phyloP scores from a whole-genome alignment of 2,113 vertebrate genomes.

The Corydoras maculifer region DNA sequence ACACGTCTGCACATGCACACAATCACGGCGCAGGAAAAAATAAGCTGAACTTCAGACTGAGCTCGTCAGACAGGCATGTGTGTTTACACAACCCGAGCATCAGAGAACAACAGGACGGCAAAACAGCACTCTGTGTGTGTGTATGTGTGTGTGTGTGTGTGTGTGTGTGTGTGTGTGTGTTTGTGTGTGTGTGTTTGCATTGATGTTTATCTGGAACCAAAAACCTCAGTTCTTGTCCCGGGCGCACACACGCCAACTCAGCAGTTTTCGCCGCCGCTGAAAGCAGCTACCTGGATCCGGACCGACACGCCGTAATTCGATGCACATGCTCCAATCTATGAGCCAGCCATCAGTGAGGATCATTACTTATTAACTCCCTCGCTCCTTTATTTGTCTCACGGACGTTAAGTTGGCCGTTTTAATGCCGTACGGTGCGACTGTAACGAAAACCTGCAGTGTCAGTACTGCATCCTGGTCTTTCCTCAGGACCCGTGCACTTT shows the following conservation, averaged over 20 bases:
- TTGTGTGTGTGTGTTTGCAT: too few relatives aligned
- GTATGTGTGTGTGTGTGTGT: conserved; percentile 8
- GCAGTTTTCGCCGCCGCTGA: too few relatives aligned
- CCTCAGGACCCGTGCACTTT: too few relatives aligned
- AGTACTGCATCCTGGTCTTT: too few relatives aligned
- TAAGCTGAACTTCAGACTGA: conserved; percentile 41
- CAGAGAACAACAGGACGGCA: not conserved
- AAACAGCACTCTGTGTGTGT: not conserved
- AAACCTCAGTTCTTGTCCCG: conserved; percentile 11
- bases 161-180: not conserved
- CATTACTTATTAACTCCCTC: too few relatives aligned
- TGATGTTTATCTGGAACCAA: not conserved
- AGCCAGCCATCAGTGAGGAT: too few relatives aligned
- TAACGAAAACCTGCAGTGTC: too few relatives aligned
- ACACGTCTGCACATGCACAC: not conserved
- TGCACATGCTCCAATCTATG: too few relatives aligned
- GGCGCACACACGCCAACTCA: not conserved
- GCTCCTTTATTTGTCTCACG: too few relatives aligned
- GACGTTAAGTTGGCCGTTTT: too few relatives aligned
- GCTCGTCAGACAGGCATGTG: conserved; percentile 24
- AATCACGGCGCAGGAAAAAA: conserved; percentile 6
- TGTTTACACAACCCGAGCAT: conserved; percentile 16
- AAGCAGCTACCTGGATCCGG: not conserved
- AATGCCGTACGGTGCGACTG: too few relatives aligned
- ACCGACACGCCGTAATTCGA: not conserved